Percentiles rank a stretch among this genome's conserved stretches.
Conservation (phyloP, 2,797 vertebrate species). For the Sebastes hubbsi region DNA sequence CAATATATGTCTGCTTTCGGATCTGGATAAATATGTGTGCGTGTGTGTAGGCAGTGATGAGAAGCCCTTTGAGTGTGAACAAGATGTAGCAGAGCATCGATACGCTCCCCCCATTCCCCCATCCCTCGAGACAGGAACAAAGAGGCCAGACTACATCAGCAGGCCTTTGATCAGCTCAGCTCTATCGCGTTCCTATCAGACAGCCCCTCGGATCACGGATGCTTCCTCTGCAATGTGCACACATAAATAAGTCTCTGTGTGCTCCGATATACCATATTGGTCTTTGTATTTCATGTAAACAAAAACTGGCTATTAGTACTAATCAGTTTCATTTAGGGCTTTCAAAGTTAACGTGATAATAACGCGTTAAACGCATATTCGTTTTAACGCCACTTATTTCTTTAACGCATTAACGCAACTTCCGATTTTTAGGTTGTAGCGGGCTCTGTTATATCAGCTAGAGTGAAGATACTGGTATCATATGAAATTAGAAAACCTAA, state of each 20-base stretch:
- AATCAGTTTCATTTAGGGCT: neutral
- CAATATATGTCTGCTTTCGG: conserved; percentile 31
- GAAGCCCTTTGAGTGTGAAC: conserved; percentile 39
- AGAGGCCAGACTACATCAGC: conserved; percentile 69
- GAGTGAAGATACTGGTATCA: too few relatives aligned
- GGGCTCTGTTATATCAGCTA: too few relatives aligned
- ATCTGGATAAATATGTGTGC: conserved; percentile 19
- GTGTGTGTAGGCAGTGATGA: conserved; percentile 16
- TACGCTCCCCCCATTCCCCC: neutral
- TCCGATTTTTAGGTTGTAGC: too few relatives aligned
- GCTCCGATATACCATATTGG: neutral
- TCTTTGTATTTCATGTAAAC: neutral
- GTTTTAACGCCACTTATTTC: too few relatives aligned
- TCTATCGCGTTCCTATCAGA: conserved; percentile 56
- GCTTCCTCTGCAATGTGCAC: conserved; percentile 22
- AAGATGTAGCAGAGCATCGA: conserved; percentile 41
- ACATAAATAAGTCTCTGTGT: conserved; percentile 4
- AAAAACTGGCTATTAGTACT: neutral
- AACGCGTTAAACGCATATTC: too few relatives aligned
- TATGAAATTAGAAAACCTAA: too few relatives aligned
- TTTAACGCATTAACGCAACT: too few relatives aligned
- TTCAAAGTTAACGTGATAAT: too few relatives aligned
- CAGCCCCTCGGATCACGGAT: conserved; percentile 36
- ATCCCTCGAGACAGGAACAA: conserved; percentile 74
- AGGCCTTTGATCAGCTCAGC: conserved; percentile 71